A percentile compares a stretch with the other conserved stretches of the same genome.
These are phyloP conservation scores for Ophion ellenae DNA, from an alignment of 2,888 invertebrate species.

Conservation along the genomic window DNA sequence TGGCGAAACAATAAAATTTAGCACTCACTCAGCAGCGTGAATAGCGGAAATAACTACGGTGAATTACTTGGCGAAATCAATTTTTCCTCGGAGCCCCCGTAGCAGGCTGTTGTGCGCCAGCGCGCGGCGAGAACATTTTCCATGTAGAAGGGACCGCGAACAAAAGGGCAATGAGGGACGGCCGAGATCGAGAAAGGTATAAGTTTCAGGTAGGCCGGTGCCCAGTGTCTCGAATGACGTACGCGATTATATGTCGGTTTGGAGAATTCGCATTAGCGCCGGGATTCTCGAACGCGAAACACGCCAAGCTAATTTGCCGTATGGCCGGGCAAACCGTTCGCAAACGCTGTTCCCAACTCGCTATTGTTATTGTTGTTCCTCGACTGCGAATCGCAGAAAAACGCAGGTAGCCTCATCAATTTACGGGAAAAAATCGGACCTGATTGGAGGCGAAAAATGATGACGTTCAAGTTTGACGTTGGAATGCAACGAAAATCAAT, in stretches of 20 bases:
- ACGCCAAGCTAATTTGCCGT: neutral
- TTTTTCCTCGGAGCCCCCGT: neutral
- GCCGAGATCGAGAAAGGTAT: neutral
- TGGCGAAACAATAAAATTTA: neutral
- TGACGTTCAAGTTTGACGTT: too few species aligned
- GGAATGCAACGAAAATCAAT: too few species aligned
- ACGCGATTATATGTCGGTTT: conserved; percentile 7
- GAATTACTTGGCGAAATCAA: conserved; percentile 16
- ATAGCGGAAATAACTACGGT: neutral
- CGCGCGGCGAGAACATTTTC: too few species aligned
- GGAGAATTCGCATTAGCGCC: conserved; percentile 21
- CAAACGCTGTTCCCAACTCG: neutral
- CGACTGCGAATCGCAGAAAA: neutral
- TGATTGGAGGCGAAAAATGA: neutral
- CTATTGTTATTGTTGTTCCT: neutral
- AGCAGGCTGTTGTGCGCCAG: neutral
- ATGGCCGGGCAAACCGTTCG: neutral
- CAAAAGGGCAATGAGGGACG: neutral
- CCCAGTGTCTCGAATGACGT: conserved; percentile 7
- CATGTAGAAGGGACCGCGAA: neutral
- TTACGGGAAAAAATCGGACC: neutral
- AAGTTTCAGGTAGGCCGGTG: conserved; percentile 4
- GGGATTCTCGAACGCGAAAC: neutral
- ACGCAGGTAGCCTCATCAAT: neutral
- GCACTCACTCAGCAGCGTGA: neutral